phyloP scores from a whole-genome alignment of 2,113 vertebrate species.

The Miniopterus natalensis region DNA sequence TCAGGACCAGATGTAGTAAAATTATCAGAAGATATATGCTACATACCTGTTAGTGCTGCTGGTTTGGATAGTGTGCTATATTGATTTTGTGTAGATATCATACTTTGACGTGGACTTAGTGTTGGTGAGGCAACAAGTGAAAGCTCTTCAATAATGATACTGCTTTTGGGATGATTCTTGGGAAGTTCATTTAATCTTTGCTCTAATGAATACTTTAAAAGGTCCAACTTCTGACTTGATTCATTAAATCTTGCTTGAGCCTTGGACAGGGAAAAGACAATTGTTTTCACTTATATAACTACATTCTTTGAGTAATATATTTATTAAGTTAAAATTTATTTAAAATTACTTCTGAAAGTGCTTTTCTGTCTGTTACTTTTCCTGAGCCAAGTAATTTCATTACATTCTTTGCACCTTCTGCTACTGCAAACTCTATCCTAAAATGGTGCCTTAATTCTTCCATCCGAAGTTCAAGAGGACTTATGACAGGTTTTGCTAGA shows the following conservation, averaged over 20 bases:
- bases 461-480: constrained; percentile 97
- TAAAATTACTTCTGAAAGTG: constrained; percentile 95
- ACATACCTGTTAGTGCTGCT: constrained; percentile 96
- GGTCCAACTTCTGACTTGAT: constrained; percentile 98
- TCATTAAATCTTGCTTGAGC: constrained; percentile 98
- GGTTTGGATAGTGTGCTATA: constrained; percentile 99
- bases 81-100: constrained; percentile 96
- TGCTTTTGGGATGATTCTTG: constrained; percentile 97
- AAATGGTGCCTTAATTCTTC: constrained; percentile 99
- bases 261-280: constrained; percentile 81
- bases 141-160: constrained; percentile 96
- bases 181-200: constrained; percentile 97
- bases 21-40: background rate
- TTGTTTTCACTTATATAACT: constrained; percentile 58
- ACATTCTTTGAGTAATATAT: constrained; percentile 37
- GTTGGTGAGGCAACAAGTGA: constrained; percentile 94
- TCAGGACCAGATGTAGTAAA: background rate
- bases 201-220: constrained; percentile 97
- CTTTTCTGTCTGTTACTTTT: constrained; percentile 98
- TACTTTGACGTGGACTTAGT: constrained; percentile 96
- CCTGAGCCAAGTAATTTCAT: constrained; percentile 98
- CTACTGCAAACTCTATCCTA: constrained; percentile 98
- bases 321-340: constrained; percentile 73
- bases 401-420: constrained; percentile 99
- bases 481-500: constrained; percentile 97